These are phyloP conservation scores for Xylocampa areola DNA, from an alignment of 2,888 invertebrate genomes.

Conservation along the genomic window DNA sequence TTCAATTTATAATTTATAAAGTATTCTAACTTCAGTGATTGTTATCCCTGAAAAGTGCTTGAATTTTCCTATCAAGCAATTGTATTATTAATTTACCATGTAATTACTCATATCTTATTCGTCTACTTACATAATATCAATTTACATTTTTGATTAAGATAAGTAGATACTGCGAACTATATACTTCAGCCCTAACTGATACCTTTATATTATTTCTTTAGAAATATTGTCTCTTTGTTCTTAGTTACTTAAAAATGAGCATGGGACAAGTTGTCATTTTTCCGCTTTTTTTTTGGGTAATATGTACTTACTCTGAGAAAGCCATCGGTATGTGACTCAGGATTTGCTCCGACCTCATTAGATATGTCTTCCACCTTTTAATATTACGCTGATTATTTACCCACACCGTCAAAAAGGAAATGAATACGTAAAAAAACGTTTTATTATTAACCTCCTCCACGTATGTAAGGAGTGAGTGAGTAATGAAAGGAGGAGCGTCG, in stretches of 20 bases:
- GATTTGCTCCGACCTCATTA: constrained; percentile 45
- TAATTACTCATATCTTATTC: too few species aligned
- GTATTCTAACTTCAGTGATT: too few species aligned
- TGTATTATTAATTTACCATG: too few species aligned
- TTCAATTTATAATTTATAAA: too few species aligned
- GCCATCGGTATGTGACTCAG: constrained; percentile 39
- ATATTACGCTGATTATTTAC: constrained; percentile 55
- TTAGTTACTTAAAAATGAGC: not conserved
- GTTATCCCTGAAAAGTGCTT: too few species aligned
- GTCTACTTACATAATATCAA: too few species aligned
- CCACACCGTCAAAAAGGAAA: constrained; percentile 25
- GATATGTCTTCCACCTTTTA: constrained; percentile 35
- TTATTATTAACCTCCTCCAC: constrained; percentile 31
- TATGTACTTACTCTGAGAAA: constrained; percentile 20
- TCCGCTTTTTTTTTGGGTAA: constrained; percentile 3
- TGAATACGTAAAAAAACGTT: constrained; percentile 22
- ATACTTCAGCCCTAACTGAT: not conserved
- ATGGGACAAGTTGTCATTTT: not conserved
- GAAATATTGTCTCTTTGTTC: not conserved
- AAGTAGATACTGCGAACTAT: too few species aligned
- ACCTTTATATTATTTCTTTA: not conserved
- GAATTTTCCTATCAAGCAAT: too few species aligned
- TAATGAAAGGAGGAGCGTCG: constrained; percentile 17
- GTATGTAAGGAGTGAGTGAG: constrained; percentile 9
- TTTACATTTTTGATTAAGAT: too few species aligned